Conservation (phyloP, 2,888 invertebrate genomes). For the Blastobasis lacticolella region DNA sequence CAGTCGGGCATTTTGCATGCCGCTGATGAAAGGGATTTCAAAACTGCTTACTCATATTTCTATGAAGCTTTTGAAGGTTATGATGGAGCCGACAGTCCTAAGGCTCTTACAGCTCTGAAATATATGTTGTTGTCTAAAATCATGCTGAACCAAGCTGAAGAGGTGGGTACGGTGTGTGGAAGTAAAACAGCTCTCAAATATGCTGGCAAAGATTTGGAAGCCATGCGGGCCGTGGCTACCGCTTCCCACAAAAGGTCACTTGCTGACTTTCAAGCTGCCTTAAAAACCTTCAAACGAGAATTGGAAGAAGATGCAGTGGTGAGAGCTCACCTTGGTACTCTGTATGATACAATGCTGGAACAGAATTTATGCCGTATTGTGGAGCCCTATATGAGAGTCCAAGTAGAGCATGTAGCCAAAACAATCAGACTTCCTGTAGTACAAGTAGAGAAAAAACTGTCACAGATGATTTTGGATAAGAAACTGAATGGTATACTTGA, state of each 20-base stretch:
- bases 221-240: constrained; percentile 97
- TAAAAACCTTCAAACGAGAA: constrained; percentile 90
- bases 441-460: constrained; percentile 98
- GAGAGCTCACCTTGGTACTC: constrained; percentile 94
- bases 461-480: constrained; percentile 99
- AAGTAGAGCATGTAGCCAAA: constrained; percentile 93
- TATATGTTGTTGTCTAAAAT: constrained; percentile 99
- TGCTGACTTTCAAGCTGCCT: constrained; percentile 94
- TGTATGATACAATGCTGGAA: constrained; percentile 99
- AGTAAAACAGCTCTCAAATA: constrained; percentile 98
- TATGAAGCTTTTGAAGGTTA: constrained; percentile 99
- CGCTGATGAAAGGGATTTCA: constrained; percentile 99
- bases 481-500: constrained; percentile 98
- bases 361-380: constrained; percentile 99
- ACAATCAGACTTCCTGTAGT: constrained; percentile 90
- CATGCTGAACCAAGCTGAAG: constrained; percentile 97
- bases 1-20: constrained; percentile 99
- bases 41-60: constrained; percentile 99
- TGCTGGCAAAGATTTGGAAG: constrained; percentile 95
- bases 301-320: constrained; percentile 97
- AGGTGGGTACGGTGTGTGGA: constrained; percentile 94
- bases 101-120: constrained; percentile 96
- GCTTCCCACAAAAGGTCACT: constrained; percentile 97
- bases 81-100: constrained; percentile 93
- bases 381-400: constrained; percentile 98